These are phyloP conservation scores for Vespertilio murinus DNA, from an alignment of 2,797 vertebrate genomes.

Conservation along the genomic window DNA sequence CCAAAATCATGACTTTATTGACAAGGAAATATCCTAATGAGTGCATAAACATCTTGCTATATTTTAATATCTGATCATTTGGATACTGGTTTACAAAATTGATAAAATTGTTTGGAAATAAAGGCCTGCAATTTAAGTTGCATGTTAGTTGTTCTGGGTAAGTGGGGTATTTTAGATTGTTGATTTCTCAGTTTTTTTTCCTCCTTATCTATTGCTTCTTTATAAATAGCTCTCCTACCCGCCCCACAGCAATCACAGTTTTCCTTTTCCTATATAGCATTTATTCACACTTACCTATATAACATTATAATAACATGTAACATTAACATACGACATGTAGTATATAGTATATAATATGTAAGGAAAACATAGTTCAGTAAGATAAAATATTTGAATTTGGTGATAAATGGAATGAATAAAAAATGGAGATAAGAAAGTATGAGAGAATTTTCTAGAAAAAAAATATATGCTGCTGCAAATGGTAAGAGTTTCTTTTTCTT, in stretches of 20 bases:
- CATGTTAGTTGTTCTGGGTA: neutral
- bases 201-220: neutral
- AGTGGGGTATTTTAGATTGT: neutral
- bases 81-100: neutral
- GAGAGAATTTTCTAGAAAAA: neutral
- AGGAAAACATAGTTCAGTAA: neutral
- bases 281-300: neutral
- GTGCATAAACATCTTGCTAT: rapidly evolving
- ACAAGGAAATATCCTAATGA: neutral
- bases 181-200: neutral
- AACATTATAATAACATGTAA: neutral
- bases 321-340: neutral
- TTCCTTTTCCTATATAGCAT: neutral
- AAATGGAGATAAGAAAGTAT: neutral
- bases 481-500: too few relatives aligned
- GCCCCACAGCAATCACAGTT: neutral
- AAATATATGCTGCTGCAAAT: too few relatives aligned
- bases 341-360: neutral
- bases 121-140: neutral
- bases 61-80: neutral
- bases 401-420: neutral
- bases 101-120: neutral
- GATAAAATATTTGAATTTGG: neutral
- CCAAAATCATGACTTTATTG: neutral
- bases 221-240: neutral